phyloP scores from a whole-genome alignment of 1,140 invertebrate species.

The Atopsyche davidsoni region DNA sequence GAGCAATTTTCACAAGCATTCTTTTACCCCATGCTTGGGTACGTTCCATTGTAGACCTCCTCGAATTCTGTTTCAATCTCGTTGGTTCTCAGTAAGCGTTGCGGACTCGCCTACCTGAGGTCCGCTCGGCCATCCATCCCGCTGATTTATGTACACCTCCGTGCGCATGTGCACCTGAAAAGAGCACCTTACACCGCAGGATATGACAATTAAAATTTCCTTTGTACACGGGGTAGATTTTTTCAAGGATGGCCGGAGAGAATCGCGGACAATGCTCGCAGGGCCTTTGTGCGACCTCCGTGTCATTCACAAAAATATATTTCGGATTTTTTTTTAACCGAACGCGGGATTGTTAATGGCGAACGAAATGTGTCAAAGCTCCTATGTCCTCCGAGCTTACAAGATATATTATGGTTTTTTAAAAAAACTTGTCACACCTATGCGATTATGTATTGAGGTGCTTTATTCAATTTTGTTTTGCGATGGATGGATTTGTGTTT shows the following conservation, averaged over 20 bases:
- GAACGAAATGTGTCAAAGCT: constrained; percentile 30
- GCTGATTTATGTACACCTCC: constrained; percentile 23
- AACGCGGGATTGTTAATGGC: constrained; percentile 18
- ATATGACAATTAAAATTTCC: constrained; percentile 29
- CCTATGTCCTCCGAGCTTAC: constrained; percentile 23
- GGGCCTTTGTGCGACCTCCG: constrained; percentile 9
- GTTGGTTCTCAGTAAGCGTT: too few species aligned
- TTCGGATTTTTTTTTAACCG: constrained; percentile 16
- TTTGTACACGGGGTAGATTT: constrained; percentile 18
- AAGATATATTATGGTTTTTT: constrained; percentile 28
- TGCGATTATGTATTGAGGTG: constrained; percentile 24
- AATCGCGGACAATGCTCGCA: constrained; percentile 22
- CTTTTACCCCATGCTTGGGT: too few species aligned
- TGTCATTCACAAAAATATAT: constrained; percentile 30
- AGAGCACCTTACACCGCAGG: constrained; percentile 29
- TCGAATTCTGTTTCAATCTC: too few species aligned
- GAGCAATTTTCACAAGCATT: too few species aligned
- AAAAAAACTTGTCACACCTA: constrained; percentile 23
- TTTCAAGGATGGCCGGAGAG: constrained; percentile 19
- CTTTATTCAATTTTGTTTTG: constrained; percentile 20
- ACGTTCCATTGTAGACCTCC: too few species aligned
- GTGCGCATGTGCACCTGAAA: constrained; percentile 19
- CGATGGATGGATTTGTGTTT: too few species aligned
- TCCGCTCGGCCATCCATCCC: too few species aligned
- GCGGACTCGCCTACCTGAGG: too few species aligned